Evolutionary conservation across 2,797 vertebrate genomes (phyloP), one percentile per base, ranked within the genome.

Genomic region (Leptatherina wallacei): DNA sequence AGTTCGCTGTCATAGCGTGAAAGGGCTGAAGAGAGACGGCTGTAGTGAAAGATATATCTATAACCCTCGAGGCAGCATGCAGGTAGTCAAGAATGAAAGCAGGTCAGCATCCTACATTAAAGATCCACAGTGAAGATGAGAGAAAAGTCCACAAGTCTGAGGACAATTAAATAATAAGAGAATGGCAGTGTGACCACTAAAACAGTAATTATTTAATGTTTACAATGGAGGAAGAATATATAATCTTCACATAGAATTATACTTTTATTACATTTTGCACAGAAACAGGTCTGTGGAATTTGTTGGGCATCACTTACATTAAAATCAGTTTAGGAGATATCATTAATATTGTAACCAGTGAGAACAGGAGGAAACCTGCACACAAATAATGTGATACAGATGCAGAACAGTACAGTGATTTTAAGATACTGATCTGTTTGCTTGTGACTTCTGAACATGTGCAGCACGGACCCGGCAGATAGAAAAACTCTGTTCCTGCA

Each of bases 41-140:
- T 92, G 89, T 62, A 32, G 0, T 3, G 8, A 49, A 24, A 51
- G 3, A 9, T 0, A 81, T 2, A 40, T 87, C 11, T 90, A 85
- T 32, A 57, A 88, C 71, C 89, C 88, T 52, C 33, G 32, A 59
- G 69, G 83, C 3, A n/a, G 10, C 0, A 29, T 87, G 29, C 30
- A 65, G 8, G 56, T 79, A 4, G 22, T 71, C 57, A 84, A 24
- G 47, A 85, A 89, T 68, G 64, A 73, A 3, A 85, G 35, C 69
- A 80, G 68, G 89, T 91, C 42, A 60, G 57, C 7, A 4, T 35
- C 5, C 49, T 11, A 18, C 2, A 49, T 60, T 32, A 6, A 57
- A 62, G 27, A 6, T 13, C 6, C 14, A 61, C 16, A n/a, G 4
- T 51, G n/a, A 22, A 51, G 42, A 24, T 40, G 13, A 42, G 12